Evolutionary conservation across 2,113 vertebrate genomes (phyloP).

Genomic region (Pagrus major): DNA sequence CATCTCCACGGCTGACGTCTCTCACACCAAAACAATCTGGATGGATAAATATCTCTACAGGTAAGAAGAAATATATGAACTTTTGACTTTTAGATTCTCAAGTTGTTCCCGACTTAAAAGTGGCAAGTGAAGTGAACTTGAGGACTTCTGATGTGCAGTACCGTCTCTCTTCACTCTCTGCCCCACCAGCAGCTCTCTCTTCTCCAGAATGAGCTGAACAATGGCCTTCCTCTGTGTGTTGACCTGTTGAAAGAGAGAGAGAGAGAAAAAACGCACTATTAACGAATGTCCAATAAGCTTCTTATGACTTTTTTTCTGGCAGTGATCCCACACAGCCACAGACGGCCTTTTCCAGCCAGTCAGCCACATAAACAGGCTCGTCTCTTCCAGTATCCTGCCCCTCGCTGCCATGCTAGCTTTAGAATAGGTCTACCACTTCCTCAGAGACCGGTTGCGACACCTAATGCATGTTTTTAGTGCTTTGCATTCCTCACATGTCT

Average conservation of each 20-base stretch:
- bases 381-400: slow-evolving; percentile 63
- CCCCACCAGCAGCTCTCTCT: slow-evolving; percentile 83
- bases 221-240: slow-evolving; percentile 86
- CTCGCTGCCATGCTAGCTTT: slow-evolving; percentile 61
- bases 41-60: too few species aligned
- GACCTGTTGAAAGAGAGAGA: slow-evolving; percentile 75
- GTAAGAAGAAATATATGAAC: too few species aligned
- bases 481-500: slow-evolving; percentile 76
- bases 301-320: slow-evolving; percentile 59
- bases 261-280: slow-evolving; percentile 43
- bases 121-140: too few species aligned
- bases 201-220: slow-evolving; percentile 86
- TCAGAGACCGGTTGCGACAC: slow-evolving; percentile 74
- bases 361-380: slow-evolving; percentile 73
- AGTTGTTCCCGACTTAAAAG: too few species aligned
- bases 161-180: slow-evolving; percentile 85
- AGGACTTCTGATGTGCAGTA: slow-evolving; percentile 44
- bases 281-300: slow-evolving; percentile 53
- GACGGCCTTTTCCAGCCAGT: slow-evolving; percentile 52
- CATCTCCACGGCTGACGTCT: too few species aligned
- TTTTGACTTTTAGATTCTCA: too few species aligned
- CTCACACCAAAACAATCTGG: too few species aligned
- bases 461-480: slow-evolving; percentile 73
- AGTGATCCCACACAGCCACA: slow-evolving; percentile 23
- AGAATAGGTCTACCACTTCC: slow-evolving; percentile 76